Evolutionary conservation across 2,797 vertebrate genomes (phyloP).

Genomic region (Notoglanidium macrostoma): DNA sequence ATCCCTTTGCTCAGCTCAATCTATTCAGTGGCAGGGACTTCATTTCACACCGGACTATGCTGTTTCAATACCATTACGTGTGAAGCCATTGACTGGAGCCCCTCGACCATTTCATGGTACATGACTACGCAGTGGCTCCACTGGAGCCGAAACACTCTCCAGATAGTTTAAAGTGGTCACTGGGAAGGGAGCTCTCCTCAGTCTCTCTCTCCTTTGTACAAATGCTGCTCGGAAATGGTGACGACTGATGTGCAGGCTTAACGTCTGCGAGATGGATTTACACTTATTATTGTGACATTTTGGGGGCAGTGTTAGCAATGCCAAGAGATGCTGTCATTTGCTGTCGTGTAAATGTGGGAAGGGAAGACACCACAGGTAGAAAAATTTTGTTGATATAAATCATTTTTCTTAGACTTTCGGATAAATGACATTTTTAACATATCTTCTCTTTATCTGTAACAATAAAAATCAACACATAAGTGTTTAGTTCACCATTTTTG

Average conservation of each 20-base stretch:
- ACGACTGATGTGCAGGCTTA: not conserved
- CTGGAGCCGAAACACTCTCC: conserved; percentile 54
- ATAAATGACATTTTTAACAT: not conserved
- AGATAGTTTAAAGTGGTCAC: conserved; percentile 55
- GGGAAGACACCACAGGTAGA: not conserved
- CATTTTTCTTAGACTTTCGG: not conserved
- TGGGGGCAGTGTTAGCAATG: not conserved
- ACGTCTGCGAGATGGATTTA: not conserved
- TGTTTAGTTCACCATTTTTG: not conserved
- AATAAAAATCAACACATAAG: not conserved
- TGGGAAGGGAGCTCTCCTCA: conserved; percentile 43
- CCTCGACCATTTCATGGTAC: conserved; percentile 62
- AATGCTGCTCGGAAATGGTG: not conserved
- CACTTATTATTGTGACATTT: not conserved
- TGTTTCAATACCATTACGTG: conserved; percentile 61
- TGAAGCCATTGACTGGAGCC: conserved; percentile 55
- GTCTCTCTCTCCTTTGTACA: not conserved
- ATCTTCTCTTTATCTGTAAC: not conserved
- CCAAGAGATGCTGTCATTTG: not conserved
- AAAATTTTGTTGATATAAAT: not conserved
- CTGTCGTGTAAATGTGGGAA: not conserved
- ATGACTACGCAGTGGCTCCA: conserved; percentile 54
- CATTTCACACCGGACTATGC: conserved; percentile 62
- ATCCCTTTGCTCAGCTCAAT: conserved; percentile 44
- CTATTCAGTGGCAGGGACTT: conserved; percentile 56